These are phyloP conservation scores for Proisotoma minuta DNA, from an alignment of 2,888 invertebrate genomes.

Conservation along the genomic window DNA sequence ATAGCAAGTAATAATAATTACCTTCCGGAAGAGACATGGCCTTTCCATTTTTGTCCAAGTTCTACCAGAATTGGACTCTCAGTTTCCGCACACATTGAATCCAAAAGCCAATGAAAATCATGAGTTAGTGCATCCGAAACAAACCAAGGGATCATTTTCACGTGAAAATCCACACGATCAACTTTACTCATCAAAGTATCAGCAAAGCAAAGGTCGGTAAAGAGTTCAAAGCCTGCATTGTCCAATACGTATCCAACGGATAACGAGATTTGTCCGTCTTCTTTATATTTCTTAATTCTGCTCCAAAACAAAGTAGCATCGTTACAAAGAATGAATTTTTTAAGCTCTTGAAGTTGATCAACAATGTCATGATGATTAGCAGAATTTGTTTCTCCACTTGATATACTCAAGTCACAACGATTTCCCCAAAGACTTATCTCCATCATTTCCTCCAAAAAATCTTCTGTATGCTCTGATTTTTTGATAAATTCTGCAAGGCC, in stretches of 20 bases:
- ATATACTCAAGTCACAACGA: constrained; percentile 84
- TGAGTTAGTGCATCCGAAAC: constrained; percentile 76
- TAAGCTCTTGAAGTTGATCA: constrained; percentile 56
- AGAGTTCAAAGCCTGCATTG: constrained; percentile 89
- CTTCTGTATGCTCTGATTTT: constrained; percentile 6
- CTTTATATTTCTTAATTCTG: constrained; percentile 43
- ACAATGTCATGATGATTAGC: constrained; percentile 58
- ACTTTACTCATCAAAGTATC: constrained; percentile 61
- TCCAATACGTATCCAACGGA: constrained; percentile 71
- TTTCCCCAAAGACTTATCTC: constrained; percentile 88
- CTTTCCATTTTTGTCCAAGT: constrained; percentile 59
- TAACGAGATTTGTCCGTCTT: constrained; percentile 4
- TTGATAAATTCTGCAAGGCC: constrained; percentile 51
- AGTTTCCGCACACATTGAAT: constrained; percentile 48
- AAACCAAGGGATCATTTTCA: constrained; percentile 91
- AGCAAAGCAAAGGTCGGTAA: constrained; percentile 81
- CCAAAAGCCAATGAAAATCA: constrained; percentile 72
- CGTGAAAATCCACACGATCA: constrained; percentile 71
- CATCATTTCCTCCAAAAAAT: constrained; percentile 29
- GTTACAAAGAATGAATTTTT: constrained; percentile 61
- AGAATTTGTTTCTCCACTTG: constrained; percentile 63
- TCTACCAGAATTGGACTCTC: constrained; percentile 25
- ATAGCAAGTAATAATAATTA: too few species aligned
- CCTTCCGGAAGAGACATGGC: constrained; percentile 51
- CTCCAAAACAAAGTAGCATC: constrained; percentile 59